These are phyloP conservation scores for Vandiemenella viatica DNA, from an alignment of 2,888 invertebrate genomes.

Conservation along the genomic window DNA sequence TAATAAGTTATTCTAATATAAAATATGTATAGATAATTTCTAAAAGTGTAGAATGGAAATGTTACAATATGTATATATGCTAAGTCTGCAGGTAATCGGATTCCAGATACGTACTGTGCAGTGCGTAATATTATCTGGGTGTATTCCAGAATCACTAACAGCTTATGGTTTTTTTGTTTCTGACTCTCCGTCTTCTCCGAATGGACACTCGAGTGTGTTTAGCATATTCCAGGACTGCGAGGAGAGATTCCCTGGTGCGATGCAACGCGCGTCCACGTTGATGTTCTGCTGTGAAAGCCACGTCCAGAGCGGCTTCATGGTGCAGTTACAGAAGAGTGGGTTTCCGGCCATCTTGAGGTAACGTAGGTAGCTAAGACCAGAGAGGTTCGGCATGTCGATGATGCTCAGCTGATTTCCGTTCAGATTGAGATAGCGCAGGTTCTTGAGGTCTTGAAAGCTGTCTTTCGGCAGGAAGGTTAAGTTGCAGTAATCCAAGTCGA, in stretches of 20 bases:
- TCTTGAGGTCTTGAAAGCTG: background rate
- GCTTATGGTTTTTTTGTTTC: too few relatives aligned
- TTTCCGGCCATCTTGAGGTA: conserved; percentile 1
- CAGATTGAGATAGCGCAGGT: background rate
- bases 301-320: background rate
- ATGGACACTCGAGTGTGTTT: background rate
- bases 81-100: too few relatives aligned
- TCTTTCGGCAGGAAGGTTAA: background rate
- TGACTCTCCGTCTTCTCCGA: too few relatives aligned
- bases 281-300: background rate
- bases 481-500: background rate
- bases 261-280: background rate
- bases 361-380: background rate
- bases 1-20: too few relatives aligned
- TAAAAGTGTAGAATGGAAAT: too few relatives aligned
- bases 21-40: too few relatives aligned
- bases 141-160: too few relatives aligned
- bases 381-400: background rate
- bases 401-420: background rate
- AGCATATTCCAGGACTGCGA: background rate
- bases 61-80: too few relatives aligned
- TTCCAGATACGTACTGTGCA: too few relatives aligned
- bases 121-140: too few relatives aligned
- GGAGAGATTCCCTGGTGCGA: background rate
- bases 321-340: background rate